Conservation (phyloP, 2,888 invertebrate genomes). For the Muscina levida region DNA sequence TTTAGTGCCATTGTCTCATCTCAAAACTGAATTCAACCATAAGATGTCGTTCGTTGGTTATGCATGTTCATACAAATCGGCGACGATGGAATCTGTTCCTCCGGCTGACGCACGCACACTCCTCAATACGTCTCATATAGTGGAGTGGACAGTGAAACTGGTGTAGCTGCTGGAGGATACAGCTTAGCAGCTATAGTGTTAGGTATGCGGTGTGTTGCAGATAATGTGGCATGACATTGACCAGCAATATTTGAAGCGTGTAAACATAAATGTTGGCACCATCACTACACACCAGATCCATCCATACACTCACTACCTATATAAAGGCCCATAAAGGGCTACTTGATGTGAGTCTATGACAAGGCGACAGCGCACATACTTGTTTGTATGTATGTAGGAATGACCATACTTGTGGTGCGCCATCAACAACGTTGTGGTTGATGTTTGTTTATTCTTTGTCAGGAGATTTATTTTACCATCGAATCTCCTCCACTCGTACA, state of each 20-base stretch:
- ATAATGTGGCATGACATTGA: constrained; percentile 68
- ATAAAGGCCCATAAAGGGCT: constrained; percentile 51
- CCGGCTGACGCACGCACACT: constrained; percentile 18
- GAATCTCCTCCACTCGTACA: constrained; percentile 49
- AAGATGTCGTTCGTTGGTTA: constrained; percentile 57
- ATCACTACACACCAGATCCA: constrained; percentile 45
- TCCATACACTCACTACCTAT: constrained; percentile 8
- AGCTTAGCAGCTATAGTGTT: constrained; percentile 40
- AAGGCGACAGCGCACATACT: constrained; percentile 32
- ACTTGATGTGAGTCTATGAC: constrained; percentile 60
- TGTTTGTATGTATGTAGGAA: background rate
- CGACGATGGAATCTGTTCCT: constrained; percentile 15
- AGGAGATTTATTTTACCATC: constrained; percentile 52
- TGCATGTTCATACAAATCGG: constrained; percentile 26
- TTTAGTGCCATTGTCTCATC: constrained; percentile 66
- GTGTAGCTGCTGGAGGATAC: background rate
- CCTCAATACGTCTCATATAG: constrained; percentile 5
- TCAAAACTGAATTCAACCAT: constrained; percentile 54
- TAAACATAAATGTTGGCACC: constrained; percentile 66
- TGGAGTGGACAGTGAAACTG: constrained; percentile 8
- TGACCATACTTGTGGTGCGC: constrained; percentile 23
- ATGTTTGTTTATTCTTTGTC: constrained; percentile 37
- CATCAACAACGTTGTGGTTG: constrained; percentile 7
- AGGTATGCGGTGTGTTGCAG: constrained; percentile 63
- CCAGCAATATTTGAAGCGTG: constrained; percentile 66